These are phyloP conservation scores for Drosophila funebris DNA, from an alignment of 1,140 invertebrate species.

Conservation along the genomic window DNA sequence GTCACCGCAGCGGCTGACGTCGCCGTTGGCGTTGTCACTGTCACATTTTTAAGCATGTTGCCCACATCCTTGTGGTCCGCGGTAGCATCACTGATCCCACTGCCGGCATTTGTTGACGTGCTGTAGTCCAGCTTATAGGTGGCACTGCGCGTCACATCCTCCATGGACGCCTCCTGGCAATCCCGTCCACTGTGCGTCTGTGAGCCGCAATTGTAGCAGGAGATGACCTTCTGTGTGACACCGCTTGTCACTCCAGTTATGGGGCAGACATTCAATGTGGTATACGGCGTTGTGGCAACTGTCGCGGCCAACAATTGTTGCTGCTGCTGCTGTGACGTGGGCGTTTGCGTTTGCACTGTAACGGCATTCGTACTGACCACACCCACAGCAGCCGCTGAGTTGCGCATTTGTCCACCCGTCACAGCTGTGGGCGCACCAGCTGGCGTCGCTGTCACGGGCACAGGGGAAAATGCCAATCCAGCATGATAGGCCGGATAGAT, in stretches of 20 bases:
- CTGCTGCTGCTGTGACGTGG: conserved; percentile 68
- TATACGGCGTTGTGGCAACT: conserved; percentile 45
- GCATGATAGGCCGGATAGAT: conserved; percentile 83
- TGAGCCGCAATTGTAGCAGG: conserved; percentile 91
- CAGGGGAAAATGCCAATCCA: conserved; percentile 64
- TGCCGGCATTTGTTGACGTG: conserved; percentile 40
- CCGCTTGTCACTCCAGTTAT: conserved; percentile 59
- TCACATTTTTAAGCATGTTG: conserved; percentile 40
- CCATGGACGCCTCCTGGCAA: conserved; percentile 94
- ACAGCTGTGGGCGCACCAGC: conserved; percentile 80
- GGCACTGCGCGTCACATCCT: conserved; percentile 90
- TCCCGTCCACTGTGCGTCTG: conserved; percentile 91
- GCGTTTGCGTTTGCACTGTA: conserved; percentile 61
- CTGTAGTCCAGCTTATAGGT: conserved; percentile 87
- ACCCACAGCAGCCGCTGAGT: conserved; percentile 56
- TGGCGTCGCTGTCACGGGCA: conserved; percentile 82
- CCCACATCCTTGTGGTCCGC: conserved; percentile 54
- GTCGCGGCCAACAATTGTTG: conserved; percentile 48
- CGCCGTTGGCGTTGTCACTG: conserved; percentile 39
- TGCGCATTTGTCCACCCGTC: conserved; percentile 84
- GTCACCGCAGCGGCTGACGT: conserved; percentile 32
- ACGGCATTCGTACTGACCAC: conserved; percentile 69
- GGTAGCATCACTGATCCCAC: conserved; percentile 5
- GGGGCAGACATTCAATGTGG: conserved; percentile 57
- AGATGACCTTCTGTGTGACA: conserved; percentile 76